Evolutionary conservation across 2,113 vertebrate genomes (phyloP).

Genomic region (Callospermophilus lateralis): DNA sequence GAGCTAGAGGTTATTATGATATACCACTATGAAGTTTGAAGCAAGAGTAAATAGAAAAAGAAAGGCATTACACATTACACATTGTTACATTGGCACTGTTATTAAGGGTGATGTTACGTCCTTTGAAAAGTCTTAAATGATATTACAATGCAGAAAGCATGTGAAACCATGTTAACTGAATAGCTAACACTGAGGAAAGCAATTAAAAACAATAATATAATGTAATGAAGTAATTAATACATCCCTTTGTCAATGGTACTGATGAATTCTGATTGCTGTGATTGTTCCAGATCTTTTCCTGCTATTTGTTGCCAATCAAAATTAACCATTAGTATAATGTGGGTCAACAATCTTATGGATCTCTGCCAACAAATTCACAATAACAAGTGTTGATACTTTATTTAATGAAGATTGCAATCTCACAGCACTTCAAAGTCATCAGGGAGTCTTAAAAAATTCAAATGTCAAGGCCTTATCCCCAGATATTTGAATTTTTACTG

Average conservation of each 20-base stretch:
- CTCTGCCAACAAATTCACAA: background rate
- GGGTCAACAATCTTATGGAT: constrained; percentile 32
- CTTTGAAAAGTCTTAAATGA: constrained; percentile 22
- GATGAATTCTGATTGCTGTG: background rate
- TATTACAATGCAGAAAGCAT: background rate
- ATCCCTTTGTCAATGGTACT: background rate
- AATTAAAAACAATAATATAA: background rate
- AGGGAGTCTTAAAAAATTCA: background rate
- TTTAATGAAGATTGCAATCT: background rate
- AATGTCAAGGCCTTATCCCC: background rate
- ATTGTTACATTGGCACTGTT: background rate
- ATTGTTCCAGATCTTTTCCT: background rate
- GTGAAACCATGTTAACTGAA: background rate
- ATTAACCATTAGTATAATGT: background rate
- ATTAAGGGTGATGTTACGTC: constrained; percentile 27
- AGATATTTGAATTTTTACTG: constrained; percentile 26
- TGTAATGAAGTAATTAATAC: background rate
- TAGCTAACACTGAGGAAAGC: background rate
- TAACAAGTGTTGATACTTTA: background rate
- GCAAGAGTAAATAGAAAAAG: background rate
- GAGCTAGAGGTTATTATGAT: background rate
- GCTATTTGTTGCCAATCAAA: background rate
- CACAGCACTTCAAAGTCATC: background rate
- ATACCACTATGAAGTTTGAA: background rate
- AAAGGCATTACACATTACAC: background rate